These are phyloP conservation scores for Pristionchus pacificus DNA, from an alignment of 1,140 invertebrate genomes.

Conservation along the genomic window DNA sequence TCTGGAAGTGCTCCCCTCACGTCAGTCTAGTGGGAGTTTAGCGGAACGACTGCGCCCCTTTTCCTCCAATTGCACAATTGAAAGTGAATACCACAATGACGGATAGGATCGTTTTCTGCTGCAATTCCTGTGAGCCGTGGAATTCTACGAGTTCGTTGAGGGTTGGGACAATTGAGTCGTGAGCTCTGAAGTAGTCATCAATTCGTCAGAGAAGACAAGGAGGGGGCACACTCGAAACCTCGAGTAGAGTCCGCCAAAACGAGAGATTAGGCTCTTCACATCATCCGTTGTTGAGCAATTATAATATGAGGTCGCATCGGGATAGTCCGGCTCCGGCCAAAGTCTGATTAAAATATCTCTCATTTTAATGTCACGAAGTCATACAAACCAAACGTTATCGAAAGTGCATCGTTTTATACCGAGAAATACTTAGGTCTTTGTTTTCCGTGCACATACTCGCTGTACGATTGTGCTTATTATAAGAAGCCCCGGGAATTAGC, in stretches of 20 bases:
- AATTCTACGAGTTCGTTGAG: conserved; percentile 29
- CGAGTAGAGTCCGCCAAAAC: neutral
- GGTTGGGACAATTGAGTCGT: conserved; percentile 16
- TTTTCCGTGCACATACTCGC: too few species aligned
- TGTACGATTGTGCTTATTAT: neutral
- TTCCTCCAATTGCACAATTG: too few species aligned
- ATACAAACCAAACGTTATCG: too few species aligned
- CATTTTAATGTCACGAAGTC: too few species aligned
- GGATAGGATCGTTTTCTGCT: conserved; percentile 32
- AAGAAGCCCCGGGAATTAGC: too few species aligned
- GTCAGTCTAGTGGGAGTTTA: too few species aligned
- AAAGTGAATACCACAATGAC: conserved; percentile 39
- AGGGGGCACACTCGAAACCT: neutral
- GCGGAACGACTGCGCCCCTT: too few species aligned
- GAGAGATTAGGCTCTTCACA: conserved; percentile 3
- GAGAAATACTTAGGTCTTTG: too few species aligned
- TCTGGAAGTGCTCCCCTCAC: too few species aligned
- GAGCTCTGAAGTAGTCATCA: conserved; percentile 22
- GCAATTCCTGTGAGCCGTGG: conserved; percentile 28
- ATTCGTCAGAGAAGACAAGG: neutral
- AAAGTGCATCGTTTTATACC: too few species aligned
- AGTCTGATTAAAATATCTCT: conserved; percentile 22
- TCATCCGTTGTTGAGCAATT: conserved; percentile 27
- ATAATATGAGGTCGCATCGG: conserved; percentile 26
- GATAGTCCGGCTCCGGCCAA: conserved; percentile 28